Evolutionary conservation across 2,113 vertebrate genomes (phyloP), one percentile per base, ranked within the genome.

Genomic region (Scomber colias): DNA sequence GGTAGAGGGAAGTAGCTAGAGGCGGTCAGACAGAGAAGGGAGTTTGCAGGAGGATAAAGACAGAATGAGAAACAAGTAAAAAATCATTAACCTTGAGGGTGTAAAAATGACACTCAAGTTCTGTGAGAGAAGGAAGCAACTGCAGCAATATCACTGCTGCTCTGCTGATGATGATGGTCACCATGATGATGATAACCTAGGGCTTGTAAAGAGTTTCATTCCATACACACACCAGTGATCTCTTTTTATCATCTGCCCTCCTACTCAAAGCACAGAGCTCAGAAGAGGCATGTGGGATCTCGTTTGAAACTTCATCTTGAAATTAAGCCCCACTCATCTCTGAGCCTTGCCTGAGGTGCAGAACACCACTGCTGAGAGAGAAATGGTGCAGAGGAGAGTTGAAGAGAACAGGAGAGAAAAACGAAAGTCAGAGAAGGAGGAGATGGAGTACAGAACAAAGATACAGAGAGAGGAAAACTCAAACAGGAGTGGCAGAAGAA

Each of bases 311-410:
- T 72, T 87, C 60, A 78, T 83, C 77, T 87, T 24, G 15, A 89
- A 92, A 84, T 87, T 77, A 87, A 81, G 67, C 77, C 48, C 61
- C 74, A 78, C 84, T 90, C 84, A 66, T 88, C 24, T 82, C 73
- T 79, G 76, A 72, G 75, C 77, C 68, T 82, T 45, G 79, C 85
- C 82, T 30, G 65, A 75, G 85, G 85, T 78, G 82, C 53, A 15
- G 68, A 79, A 85, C 70, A 66, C 15, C 64, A 66, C 61, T 45
- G 46, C 59, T 17, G 82, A 60, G 82, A 75, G 50, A 84, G 64
- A 66, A 74, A 14, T 57, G 67, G 55, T 78, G 77, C 74, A 77
- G 63, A 56, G 67, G 60, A 79, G 71, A 83, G 70, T 45, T 11
- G 3, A 19, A 21, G 53, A 5, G 30, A 68, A 70, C 4, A 10